phyloP scores from a whole-genome alignment of 2,797 vertebrate species.

The Sebastes cheni region DNA sequence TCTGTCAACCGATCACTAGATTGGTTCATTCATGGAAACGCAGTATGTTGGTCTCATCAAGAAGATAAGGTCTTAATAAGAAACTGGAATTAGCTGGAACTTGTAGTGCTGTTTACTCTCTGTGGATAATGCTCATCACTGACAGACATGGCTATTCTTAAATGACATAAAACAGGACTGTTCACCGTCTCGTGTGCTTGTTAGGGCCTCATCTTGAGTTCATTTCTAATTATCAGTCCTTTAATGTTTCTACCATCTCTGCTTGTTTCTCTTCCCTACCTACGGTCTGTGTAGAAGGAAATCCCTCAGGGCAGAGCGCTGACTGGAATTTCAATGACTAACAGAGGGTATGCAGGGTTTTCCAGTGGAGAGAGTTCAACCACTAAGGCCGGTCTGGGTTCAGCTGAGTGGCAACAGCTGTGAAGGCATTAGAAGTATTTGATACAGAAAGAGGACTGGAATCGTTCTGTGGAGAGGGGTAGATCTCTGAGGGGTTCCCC shows the following conservation, averaged over 20 bases:
- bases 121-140: not conserved
- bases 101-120: not conserved
- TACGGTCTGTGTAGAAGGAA: not conserved
- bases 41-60: not conserved
- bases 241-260: not conserved
- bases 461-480: not conserved
- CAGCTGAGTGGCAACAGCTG: slow-evolving; percentile 39
- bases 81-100: not conserved
- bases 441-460: not conserved
- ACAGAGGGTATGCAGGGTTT: not conserved
- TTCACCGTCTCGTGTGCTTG: not conserved
- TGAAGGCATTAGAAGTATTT: not conserved
- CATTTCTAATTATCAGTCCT: not conserved
- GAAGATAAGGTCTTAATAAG: not conserved
- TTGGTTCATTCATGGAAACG: not conserved
- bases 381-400: not conserved
- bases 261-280: not conserved
- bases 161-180: not conserved
- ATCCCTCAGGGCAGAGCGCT: not conserved
- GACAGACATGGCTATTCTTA: not conserved
- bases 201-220: not conserved
- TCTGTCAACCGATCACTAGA: not conserved
- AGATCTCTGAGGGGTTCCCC: not conserved
- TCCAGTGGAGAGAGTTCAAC: slow-evolving; percentile 3
- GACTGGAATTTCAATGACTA: slow-evolving; percentile 11